phyloP scores from a whole-genome alignment of 2,888 invertebrate genomes.

The Parasteatoda lunata region DNA sequence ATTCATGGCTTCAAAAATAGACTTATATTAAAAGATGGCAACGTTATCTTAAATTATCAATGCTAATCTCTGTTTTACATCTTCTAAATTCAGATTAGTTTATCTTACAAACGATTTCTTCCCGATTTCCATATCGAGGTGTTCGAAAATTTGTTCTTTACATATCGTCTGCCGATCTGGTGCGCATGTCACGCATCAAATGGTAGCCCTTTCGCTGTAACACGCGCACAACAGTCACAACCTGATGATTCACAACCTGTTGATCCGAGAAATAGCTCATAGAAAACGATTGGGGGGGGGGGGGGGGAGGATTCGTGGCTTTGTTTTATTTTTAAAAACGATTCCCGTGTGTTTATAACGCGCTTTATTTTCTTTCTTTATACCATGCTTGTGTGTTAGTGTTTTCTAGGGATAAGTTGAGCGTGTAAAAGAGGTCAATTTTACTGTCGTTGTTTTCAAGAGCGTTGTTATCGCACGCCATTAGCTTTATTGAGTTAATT shows the following conservation, averaged over 20 bases:
- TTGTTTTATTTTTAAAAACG: slow-evolving; percentile 17
- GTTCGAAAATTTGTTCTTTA: background rate
- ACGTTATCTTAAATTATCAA: too few species aligned
- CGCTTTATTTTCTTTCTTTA: background rate
- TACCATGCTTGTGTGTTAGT: background rate
- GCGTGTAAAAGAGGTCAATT: slow-evolving; percentile 9
- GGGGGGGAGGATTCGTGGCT: background rate
- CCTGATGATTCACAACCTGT: slow-evolving; percentile 40
- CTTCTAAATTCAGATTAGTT: too few species aligned
- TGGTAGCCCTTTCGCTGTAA: slow-evolving; percentile 31
- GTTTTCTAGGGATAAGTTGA: background rate
- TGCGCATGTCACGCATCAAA: slow-evolving; percentile 41
- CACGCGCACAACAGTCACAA: slow-evolving; percentile 28
- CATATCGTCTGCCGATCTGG: slow-evolving; percentile 37
- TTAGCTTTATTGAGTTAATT: too few species aligned
- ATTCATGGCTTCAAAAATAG: too few species aligned
- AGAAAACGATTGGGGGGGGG: background rate
- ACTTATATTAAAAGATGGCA: too few species aligned
- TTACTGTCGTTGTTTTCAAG: background rate
- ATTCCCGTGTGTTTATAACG: background rate
- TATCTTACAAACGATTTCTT: background rate
- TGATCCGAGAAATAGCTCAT: slow-evolving; percentile 32
- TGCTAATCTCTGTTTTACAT: too few species aligned
- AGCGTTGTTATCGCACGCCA: background rate
- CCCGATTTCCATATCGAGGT: background rate